Percentiles rank a stretch among this genome's conserved stretches.
phyloP scores from a whole-genome alignment of 2,113 vertebrate species.

The Cichladusa arquata region DNA sequence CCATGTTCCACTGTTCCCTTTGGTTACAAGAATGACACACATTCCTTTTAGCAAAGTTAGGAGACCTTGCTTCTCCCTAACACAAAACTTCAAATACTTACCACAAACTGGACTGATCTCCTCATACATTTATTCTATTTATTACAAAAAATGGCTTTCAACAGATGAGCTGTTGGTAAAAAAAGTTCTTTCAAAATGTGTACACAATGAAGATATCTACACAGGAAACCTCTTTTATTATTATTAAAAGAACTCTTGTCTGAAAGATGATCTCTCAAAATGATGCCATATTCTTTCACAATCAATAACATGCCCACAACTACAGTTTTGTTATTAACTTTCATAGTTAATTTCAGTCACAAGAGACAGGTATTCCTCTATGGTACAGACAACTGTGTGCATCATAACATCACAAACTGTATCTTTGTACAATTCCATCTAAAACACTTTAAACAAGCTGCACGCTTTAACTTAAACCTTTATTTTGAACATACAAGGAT shows the following conservation, averaged over 20 bases:
- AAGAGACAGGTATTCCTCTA: neutral
- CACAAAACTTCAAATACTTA: neutral
- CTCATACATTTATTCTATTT: neutral
- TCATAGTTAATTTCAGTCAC: neutral
- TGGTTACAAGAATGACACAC: neutral
- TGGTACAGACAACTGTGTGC: accelerated
- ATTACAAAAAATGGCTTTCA: neutral
- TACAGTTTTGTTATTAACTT: neutral
- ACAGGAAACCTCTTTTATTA: neutral
- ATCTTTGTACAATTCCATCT: neutral
- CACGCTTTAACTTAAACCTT: neutral
- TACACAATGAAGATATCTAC: neutral
- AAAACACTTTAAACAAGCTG: neutral
- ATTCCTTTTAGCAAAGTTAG: neutral
- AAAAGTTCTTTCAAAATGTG: neutral
- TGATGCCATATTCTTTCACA: neutral
- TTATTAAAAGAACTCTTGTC: neutral
- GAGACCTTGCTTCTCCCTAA: neutral
- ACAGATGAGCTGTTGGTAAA: neutral
- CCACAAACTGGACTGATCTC: neutral
- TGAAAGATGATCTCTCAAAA: neutral
- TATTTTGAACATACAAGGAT: neutral
- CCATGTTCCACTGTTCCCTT: neutral
- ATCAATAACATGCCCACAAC: neutral
- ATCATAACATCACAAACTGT: neutral